Evolutionary conservation across 2,888 invertebrate species (phyloP).

Genomic region (Dryococelus australis): DNA sequence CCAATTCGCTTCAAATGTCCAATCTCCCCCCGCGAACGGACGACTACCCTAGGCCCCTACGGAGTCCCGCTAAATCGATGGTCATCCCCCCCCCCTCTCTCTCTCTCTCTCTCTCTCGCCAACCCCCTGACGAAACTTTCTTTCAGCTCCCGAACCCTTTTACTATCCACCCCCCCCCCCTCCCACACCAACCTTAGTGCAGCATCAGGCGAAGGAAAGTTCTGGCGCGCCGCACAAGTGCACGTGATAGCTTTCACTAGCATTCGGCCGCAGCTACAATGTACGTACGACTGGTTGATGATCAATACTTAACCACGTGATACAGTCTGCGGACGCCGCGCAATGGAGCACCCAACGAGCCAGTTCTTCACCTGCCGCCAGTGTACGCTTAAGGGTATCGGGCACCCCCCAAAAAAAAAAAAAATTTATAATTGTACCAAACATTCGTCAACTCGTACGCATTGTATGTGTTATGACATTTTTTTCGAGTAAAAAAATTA

Average conservation of each 20-base stretch:
- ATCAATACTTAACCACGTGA: slow-evolving; percentile 11
- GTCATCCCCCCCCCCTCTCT: not conserved
- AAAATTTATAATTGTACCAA: too few relatives aligned
- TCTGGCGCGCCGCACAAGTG: slow-evolving; percentile 22
- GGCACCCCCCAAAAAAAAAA: too few relatives aligned
- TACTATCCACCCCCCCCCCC: not conserved
- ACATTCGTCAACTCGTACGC: too few relatives aligned
- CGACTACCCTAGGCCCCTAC: not conserved
- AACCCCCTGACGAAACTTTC: not conserved
- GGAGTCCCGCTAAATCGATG: slow-evolving; percentile 13
- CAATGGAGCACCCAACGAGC: too few relatives aligned
- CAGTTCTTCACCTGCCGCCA: too few relatives aligned
- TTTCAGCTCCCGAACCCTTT: slow-evolving; percentile 2
- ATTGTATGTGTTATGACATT: too few relatives aligned
- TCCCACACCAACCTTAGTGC: too few relatives aligned
- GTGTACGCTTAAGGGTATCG: too few relatives aligned
- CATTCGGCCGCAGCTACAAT: not conserved
- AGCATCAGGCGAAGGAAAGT: not conserved
- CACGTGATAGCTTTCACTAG: slow-evolving; percentile 9
- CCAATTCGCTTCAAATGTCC: slow-evolving; percentile 28
- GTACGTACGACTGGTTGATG: not conserved
- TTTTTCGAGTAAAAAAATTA: too few relatives aligned
- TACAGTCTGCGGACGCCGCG: too few relatives aligned
- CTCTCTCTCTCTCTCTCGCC: too few relatives aligned
- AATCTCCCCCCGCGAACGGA: not conserved